Evolutionary conservation across 2,113 vertebrate genomes (phyloP), one percentile per base, ranked within the genome.

Genomic region (Tychaedon coryphoeus): DNA sequence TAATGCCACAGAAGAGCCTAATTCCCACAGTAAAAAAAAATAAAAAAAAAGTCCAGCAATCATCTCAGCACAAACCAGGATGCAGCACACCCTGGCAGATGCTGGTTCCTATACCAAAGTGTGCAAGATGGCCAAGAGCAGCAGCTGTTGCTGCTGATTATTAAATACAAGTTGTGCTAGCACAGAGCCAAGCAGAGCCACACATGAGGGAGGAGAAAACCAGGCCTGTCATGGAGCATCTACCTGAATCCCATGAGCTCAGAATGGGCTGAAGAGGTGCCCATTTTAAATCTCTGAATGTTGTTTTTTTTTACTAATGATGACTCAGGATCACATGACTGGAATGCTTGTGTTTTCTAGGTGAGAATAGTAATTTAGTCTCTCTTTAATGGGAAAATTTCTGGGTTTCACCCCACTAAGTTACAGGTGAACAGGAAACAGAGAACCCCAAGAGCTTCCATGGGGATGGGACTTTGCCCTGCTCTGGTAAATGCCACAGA

Each of bases 11-110:
- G 28, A 84, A 65, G 20, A 66, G n/a, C 24, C 45, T 31, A 58
- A 73, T 51, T 92, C 64, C 60, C 67, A 73, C 20, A 51, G 45
- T 3, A 34, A 33, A 47, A 40, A 47, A 56, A 64, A 34, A 45
- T 38, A 38, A 40, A 40, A 40, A 40, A 15, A 29, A 31, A 92
- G 14, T 14, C 36, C 64, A 51, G 42, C 48, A 40, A 62, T 29
- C 3, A 0, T 45, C 58, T 60, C 6, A 6, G 67, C 67, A 64
- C 53, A 69, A 69, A 53, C 6, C 54, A 84, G 69, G 73, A 85
- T 34, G 70, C 72, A 85, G 85, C 67, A 79, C 94, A 58, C 54
- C 78, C 85, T n/a, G 33, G 54, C 93, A 95, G 77, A 89, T 36
- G 43, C 70, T 73, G 54, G 29, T 36, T 69, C 75, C 66, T 56